Percentiles rank a stretch among this genome's conserved stretches.
These are phyloP conservation scores for Aythya baeri DNA, from an alignment of 2,113 vertebrate species.

Conservation along the genomic window DNA sequence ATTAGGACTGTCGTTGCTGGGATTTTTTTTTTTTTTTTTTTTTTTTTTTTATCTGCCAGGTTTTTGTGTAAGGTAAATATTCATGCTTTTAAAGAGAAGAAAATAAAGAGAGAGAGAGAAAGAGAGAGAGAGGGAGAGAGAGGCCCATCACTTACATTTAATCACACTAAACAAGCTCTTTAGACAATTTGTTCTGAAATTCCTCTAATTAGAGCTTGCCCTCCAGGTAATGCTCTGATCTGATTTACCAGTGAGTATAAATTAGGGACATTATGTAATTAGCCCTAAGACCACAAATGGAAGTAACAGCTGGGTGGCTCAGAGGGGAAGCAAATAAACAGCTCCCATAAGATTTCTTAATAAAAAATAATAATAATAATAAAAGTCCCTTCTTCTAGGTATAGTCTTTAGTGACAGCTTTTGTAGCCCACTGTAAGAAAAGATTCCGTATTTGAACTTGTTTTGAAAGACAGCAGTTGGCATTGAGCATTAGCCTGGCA, in stretches of 20 bases:
- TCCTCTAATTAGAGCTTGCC: slow-evolving; percentile 82
- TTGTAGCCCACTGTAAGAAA: not conserved
- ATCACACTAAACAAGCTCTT: slow-evolving; percentile 80
- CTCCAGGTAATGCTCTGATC: slow-evolving; percentile 82
- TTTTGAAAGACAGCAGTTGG: not conserved
- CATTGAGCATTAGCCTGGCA: not conserved
- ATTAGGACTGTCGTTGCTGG: slow-evolving; percentile 54
- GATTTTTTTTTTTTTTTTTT: slow-evolving; percentile 54
- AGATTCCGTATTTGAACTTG: not conserved
- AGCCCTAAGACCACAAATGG: slow-evolving; percentile 79
- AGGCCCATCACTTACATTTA: slow-evolving; percentile 69
- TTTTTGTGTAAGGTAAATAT: slow-evolving; percentile 64
- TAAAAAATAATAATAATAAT: slow-evolving; percentile 28
- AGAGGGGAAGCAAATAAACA: slow-evolving; percentile 71
- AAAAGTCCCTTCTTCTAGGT: not conserved
- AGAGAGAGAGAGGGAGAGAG: not conserved
- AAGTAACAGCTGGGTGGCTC: slow-evolving; percentile 78
- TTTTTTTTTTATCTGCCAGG: slow-evolving; percentile 50
- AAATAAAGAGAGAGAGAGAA: not conserved
- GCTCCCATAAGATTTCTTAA: slow-evolving; percentile 64
- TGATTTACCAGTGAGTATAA: slow-evolving; percentile 82
- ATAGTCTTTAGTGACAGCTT: not conserved
- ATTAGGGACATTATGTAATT: slow-evolving; percentile 85
- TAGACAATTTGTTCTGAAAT: slow-evolving; percentile 83
- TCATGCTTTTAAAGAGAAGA: slow-evolving; percentile 31